These are phyloP conservation scores for Athripsodes cinereus DNA, from an alignment of 2,888 invertebrate genomes.

Conservation along the genomic window DNA sequence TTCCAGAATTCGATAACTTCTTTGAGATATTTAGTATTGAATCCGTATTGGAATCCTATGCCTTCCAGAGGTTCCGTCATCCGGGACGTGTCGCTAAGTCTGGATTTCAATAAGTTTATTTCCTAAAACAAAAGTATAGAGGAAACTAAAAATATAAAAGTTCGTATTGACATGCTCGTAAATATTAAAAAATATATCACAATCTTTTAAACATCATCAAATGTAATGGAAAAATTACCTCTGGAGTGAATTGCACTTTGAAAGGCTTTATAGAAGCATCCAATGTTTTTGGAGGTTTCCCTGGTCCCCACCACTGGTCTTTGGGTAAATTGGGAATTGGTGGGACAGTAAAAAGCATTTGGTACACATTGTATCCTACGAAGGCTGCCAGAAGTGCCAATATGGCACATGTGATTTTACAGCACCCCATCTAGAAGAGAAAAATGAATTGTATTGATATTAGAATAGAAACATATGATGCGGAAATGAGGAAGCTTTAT, in stretches of 20 bases:
- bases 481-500: no score
- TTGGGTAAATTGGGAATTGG: conserved; percentile 36
- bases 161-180: no score
- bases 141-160: not conserved
- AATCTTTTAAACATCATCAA: no score
- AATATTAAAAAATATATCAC: no score
- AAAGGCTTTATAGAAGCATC: conserved; percentile 39
- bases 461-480: no score
- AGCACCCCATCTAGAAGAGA: conserved; percentile 19
- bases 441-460: not conserved
- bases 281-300: conserved; percentile 29
- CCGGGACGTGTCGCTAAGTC: conserved; percentile 45
- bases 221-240: no score
- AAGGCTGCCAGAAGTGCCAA: conserved; percentile 1
- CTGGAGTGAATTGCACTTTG: conserved; percentile 39
- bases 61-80: conserved; percentile 41
- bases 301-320: conserved; percentile 44
- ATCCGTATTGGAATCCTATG: conserved; percentile 54
- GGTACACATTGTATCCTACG: not conserved
- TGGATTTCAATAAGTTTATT: conserved; percentile 46
- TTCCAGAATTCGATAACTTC: conserved; percentile 53
- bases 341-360: conserved; percentile 28
- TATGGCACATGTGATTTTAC: conserved; percentile 4
- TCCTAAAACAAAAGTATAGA: conserved; percentile 38
- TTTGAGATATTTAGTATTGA: conserved; percentile 46